phyloP scores from a whole-genome alignment of 2,888 invertebrate species.

The Lycia hirtaria region DNA sequence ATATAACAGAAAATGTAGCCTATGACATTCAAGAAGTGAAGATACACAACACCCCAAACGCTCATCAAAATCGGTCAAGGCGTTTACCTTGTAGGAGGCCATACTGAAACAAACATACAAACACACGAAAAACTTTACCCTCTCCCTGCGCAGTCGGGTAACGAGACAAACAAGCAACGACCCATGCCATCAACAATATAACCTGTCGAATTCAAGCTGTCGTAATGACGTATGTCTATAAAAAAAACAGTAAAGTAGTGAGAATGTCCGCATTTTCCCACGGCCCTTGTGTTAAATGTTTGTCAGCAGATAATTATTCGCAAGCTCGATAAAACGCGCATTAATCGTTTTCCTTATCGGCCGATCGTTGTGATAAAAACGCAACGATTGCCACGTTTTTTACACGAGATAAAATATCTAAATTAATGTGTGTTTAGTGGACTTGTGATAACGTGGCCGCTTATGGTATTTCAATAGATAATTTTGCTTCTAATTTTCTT shows the following conservation, averaged over 20 bases:
- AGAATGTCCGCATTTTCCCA: constrained; percentile 59
- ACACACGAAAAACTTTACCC: too few species aligned
- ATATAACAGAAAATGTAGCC: too few species aligned
- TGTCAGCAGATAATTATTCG: constrained; percentile 35
- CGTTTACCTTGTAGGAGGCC: too few species aligned
- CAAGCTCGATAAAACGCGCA: constrained; percentile 20
- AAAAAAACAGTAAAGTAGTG: constrained; percentile 54
- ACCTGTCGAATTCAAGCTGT: constrained; percentile 27
- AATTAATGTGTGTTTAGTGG: not conserved
- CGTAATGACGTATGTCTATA: constrained; percentile 50
- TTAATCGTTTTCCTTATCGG: constrained; percentile 39
- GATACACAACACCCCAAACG: too few species aligned
- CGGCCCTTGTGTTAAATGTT: constrained; percentile 52
- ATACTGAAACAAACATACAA: too few species aligned
- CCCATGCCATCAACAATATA: not conserved
- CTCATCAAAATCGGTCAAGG: too few species aligned
- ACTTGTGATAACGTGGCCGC: not conserved
- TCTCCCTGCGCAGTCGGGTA: not conserved
- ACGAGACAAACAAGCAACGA: not conserved
- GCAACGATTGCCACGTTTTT: not conserved
- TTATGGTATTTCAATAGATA: not conserved
- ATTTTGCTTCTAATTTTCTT: too few species aligned
- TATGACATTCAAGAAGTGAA: too few species aligned
- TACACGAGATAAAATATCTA: not conserved
- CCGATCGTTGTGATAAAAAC: constrained; percentile 14